A percentile compares a stretch with the other conserved stretches of the same genome.
Evolutionary conservation across 2,113 vertebrate species (phyloP).

Genomic region (Ciconia boyciana): DNA sequence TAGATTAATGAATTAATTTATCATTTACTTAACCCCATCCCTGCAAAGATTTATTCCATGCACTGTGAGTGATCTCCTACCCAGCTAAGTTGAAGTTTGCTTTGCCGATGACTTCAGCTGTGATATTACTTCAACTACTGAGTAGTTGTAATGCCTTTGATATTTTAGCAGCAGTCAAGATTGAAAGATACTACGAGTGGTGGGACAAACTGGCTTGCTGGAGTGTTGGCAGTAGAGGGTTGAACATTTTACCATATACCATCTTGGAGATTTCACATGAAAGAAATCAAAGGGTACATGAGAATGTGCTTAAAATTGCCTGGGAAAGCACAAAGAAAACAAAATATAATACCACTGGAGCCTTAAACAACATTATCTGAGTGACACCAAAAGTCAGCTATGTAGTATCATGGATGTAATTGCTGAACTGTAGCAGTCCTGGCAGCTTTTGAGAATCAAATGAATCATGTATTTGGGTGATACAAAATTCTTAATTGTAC

Average conservation of each 20-base stretch:
- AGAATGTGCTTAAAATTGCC: slow-evolving; percentile 14
- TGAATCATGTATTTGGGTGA: neutral
- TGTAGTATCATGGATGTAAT: neutral
- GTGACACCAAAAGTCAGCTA: slow-evolving; percentile 2
- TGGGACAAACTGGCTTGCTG: neutral
- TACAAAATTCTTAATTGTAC: neutral
- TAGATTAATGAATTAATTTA: neutral
- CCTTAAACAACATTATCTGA: neutral
- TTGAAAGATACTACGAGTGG: neutral
- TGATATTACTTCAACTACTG: neutral
- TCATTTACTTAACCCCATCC: neutral
- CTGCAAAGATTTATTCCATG: neutral
- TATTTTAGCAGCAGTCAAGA: neutral
- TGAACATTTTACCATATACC: neutral
- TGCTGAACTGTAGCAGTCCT: neutral
- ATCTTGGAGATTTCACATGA: neutral
- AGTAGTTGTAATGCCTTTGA: neutral
- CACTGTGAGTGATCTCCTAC: neutral
- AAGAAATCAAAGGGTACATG: neutral
- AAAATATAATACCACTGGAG: neutral
- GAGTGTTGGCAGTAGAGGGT: neutral
- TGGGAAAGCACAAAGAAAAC: slow-evolving; percentile 5
- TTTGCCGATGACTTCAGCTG: neutral
- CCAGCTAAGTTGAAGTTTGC: neutral
- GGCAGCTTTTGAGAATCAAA: neutral